Conservation (phyloP, 2,888 invertebrate genomes). For the Chrysolina oricalcia region DNA sequence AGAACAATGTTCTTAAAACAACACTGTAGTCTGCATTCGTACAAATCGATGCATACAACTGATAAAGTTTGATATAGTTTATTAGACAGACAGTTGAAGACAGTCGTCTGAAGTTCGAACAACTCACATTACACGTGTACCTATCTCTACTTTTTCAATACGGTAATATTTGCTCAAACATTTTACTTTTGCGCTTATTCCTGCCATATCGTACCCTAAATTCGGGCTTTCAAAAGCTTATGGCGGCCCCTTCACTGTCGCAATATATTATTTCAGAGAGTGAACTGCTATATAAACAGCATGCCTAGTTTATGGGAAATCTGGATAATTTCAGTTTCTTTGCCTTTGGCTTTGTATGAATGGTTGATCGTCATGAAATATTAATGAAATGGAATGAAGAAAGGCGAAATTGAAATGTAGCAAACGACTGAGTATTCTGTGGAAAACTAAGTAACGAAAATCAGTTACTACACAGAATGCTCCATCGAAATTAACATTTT, state of each 20-base stretch:
- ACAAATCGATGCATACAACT: too few species aligned
- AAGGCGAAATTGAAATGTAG: not conserved
- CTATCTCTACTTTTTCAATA: slow-evolving; percentile 8
- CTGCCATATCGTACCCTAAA: slow-evolving; percentile 24
- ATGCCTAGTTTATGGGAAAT: slow-evolving; percentile 29
- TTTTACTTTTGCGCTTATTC: slow-evolving; percentile 28
- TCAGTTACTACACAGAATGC: too few species aligned
- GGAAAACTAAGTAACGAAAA: too few species aligned
- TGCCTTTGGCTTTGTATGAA: not conserved
- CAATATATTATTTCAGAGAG: slow-evolving; percentile 35
- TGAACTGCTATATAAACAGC: slow-evolving; percentile 29
- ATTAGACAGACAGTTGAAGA: not conserved
- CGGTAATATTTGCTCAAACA: slow-evolving; percentile 22
- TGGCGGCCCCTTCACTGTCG: slow-evolving; percentile 31
- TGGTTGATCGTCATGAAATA: not conserved
- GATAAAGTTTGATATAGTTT: too few species aligned
- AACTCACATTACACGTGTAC: not conserved
- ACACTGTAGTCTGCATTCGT: too few species aligned
- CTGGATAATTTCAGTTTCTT: slow-evolving; percentile 30
- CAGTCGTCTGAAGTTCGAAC: not conserved
- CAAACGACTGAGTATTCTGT: too few species aligned
- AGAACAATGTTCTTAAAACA: too few species aligned
- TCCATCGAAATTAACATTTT: too few species aligned
- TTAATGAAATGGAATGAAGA: not conserved
- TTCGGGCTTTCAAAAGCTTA: slow-evolving; percentile 36